phyloP scores from a whole-genome alignment of 2,797 vertebrate genomes.

The Gambusia yucatana region DNA sequence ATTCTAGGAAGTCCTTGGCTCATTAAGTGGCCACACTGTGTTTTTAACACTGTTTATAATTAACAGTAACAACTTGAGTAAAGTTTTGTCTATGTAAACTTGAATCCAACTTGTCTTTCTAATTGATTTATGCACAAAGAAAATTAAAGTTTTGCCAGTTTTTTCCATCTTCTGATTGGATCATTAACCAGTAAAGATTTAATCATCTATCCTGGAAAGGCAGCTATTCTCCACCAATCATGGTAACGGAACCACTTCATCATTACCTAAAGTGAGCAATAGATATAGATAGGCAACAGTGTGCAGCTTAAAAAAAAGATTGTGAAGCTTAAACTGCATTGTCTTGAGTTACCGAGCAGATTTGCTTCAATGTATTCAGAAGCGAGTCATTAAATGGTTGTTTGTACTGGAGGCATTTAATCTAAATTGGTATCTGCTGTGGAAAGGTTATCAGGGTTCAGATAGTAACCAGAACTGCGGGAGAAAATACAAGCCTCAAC shows the following conservation, averaged over 20 bases:
- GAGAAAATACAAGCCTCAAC: neutral
- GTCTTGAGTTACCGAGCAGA: neutral
- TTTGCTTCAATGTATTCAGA: neutral
- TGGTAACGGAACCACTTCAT: neutral
- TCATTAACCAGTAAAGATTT: conserved; percentile 2
- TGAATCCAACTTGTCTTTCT: neutral
- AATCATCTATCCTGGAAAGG: neutral
- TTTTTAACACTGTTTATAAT: neutral
- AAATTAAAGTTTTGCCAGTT: neutral
- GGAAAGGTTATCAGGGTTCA: neutral
- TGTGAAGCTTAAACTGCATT: neutral
- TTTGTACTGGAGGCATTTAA: neutral
- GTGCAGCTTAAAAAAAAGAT: too few species aligned
- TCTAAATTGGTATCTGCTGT: neutral
- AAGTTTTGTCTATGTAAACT: neutral
- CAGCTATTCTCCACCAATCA: neutral
- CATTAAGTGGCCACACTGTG: neutral
- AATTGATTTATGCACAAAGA: neutral
- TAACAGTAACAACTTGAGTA: neutral
- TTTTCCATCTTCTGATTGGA: neutral
- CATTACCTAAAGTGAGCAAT: neutral
- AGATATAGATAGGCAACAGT: neutral
- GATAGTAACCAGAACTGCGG: neutral
- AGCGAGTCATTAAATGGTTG: neutral
- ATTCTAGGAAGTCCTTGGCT: neutral